These are phyloP conservation scores for Verasper variegatus DNA, from an alignment of 2,113 vertebrate genomes.

Conservation along the genomic window DNA sequence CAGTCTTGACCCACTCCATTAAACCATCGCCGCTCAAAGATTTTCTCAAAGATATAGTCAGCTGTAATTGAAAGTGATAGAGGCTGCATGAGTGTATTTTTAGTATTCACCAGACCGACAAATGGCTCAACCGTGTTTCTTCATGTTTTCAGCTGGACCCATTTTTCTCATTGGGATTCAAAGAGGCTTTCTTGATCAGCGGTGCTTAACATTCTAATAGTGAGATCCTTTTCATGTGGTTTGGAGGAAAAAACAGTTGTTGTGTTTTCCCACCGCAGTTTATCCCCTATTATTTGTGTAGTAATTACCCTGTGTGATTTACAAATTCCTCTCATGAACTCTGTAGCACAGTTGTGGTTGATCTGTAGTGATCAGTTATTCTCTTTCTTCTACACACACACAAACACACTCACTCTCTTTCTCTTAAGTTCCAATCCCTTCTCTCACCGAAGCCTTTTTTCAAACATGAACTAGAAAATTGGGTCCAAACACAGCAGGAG, in stretches of 20 bases:
- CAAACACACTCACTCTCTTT: background rate
- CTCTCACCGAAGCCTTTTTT: too few species aligned
- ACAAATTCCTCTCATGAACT: constrained; percentile 59
- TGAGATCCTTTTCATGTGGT: constrained; percentile 70
- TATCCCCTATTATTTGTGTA: constrained; percentile 56
- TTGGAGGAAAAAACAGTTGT: constrained; percentile 37
- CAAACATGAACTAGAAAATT: too few species aligned
- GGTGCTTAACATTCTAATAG: constrained; percentile 31
- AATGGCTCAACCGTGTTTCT: constrained; percentile 3
- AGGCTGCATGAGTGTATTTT: constrained; percentile 1
- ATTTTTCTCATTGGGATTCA: constrained; percentile 30
- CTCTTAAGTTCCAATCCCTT: too few species aligned
- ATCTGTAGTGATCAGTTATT: constrained; percentile 27
- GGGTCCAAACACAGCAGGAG: too few species aligned
- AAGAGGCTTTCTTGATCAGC: constrained; percentile 62
- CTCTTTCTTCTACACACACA: constrained; percentile 5
- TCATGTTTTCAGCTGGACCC: constrained; percentile 19
- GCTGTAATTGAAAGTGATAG: constrained; percentile 32
- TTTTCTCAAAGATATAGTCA: constrained; percentile 38
- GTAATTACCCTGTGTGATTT: constrained; percentile 44
- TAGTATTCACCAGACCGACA: constrained; percentile 42
- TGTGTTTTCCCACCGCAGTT: constrained; percentile 61
- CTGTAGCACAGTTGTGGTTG: constrained; percentile 41
- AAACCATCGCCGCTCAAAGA: constrained; percentile 25
- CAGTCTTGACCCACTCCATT: constrained; percentile 17